A percentile compares a stretch with the other conserved stretches of the same genome.
These are phyloP conservation scores for Litoditis marina DNA, from an alignment of 2,888 invertebrate genomes.

Conservation along the genomic window DNA sequence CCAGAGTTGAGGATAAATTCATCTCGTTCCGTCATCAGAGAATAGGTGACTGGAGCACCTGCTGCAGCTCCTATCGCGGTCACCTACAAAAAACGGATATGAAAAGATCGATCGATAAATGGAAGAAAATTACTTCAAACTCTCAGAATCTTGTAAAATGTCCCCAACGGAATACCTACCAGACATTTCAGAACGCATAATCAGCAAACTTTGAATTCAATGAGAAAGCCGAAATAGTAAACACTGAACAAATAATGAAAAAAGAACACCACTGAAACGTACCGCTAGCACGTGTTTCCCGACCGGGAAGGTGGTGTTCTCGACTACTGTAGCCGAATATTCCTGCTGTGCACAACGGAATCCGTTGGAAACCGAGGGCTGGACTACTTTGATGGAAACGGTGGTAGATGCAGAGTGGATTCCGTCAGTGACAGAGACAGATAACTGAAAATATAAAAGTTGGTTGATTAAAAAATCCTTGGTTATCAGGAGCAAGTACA, in stretches of 20 bases:
- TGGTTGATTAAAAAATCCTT: too few species aligned
- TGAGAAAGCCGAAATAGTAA: too few species aligned
- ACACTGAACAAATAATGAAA: too few species aligned
- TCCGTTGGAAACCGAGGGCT: constrained; percentile 7
- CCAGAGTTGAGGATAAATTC: constrained; percentile 83
- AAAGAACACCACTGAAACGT: too few species aligned
- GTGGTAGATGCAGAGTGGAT: constrained; percentile 29
- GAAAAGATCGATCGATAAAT: not conserved
- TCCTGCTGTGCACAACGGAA: constrained; percentile 33
- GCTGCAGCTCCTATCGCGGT: constrained; percentile 67
- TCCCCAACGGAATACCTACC: not conserved
- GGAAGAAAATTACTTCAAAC: too few species aligned
- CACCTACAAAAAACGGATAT: constrained; percentile 60
- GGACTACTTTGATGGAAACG: constrained; percentile 14
- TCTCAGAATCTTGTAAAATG: not conserved
- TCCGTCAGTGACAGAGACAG: constrained; percentile 45
- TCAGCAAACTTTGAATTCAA: too few species aligned
- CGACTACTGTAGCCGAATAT: constrained; percentile 36
- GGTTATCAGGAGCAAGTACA: too few species aligned
- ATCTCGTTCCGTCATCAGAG: constrained; percentile 73
- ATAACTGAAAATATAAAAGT: constrained; percentile 21
- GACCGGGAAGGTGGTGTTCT: constrained; percentile 69
- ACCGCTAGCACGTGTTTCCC: constrained; percentile 23
- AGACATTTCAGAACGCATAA: not conserved
- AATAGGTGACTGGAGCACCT: constrained; percentile 34